Evolutionary conservation across 2,888 invertebrate genomes (phyloP), one percentile per base, ranked within the genome.

Genomic region (Trichogramma evanescens): DNA sequence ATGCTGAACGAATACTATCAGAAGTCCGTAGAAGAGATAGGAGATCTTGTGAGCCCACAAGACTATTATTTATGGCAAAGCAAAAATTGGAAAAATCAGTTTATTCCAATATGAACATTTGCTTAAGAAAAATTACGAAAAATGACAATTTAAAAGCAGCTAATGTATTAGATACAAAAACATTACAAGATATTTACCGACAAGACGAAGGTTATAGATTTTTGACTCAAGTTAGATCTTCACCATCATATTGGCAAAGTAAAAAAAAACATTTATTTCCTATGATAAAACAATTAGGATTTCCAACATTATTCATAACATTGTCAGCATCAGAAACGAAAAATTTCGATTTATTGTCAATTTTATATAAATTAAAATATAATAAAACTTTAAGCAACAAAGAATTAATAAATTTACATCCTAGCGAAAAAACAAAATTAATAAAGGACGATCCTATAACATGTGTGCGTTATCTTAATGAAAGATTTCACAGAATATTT

Each of bases 141-240:
- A 44, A 13, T 26, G 44, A 45, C 4, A 54, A 42, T 8, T 50
- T 50, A 42, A 56, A 13, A 13, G n/a, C 6, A 5, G 43, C 40
- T 41, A 8, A 41, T 6, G 50, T 50, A 5, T 6, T 26, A 38
- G 10, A 50, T 50, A 13, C 13, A 13, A 13, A 13, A 13, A 13
- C 13, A 13, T 13, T 13, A 13, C 13, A 13, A 13, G 13, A 13
- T 13, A 13, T 13, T 7, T 8, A 51, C 9, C 10, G 40, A 44
- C 57, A 58, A 9, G 56, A 63, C 38, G 56, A 61, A 43, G 58
- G 63, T 40, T 56, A 53, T 56, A 56, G 38, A 62, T 51, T 58
- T 58, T 62, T 65, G 40, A 53, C 56, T 45, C 5, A 56, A 4
- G 59, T 59, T 46, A 51, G 65, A 9, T 50, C 55, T n/a, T 56